Conservation (phyloP, 1,140 invertebrate species). For the Formica exsecta region DNA sequence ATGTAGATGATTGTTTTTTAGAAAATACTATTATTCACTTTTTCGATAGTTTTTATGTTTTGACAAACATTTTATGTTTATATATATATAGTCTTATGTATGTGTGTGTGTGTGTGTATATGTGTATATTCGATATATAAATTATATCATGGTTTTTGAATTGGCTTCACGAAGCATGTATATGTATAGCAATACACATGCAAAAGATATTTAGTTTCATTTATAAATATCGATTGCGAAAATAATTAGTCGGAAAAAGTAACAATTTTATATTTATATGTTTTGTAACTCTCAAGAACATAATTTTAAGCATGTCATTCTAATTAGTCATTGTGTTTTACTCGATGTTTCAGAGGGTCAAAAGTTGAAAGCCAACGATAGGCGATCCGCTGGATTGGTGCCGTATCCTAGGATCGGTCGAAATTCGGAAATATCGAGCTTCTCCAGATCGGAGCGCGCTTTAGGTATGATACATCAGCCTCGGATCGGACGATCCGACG, state of each 20-base stretch:
- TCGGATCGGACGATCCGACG: conserved; percentile 63
- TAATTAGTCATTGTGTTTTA: neutral
- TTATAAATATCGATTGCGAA: neutral
- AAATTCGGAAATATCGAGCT: conserved; percentile 66
- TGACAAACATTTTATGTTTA: neutral
- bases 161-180: neutral
- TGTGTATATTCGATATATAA: neutral
- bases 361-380: conserved; percentile 73
- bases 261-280: neutral
- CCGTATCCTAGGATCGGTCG: conserved; percentile 77
- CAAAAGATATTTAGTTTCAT: neutral
- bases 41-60: neutral
- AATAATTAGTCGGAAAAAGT: neutral
- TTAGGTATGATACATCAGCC: conserved; percentile 61
- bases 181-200: neutral
- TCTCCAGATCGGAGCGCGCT: conserved; percentile 64
- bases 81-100: neutral
- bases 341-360: conserved; percentile 68
- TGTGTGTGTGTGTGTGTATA: too few species aligned
- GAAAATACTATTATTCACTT: neutral
- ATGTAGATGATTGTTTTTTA: neutral
- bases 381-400: conserved; percentile 73
- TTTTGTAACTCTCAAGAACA: neutral
- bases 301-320: neutral
- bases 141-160: conserved; percentile 4